Base-by-base conservation (phyloP, 2,797 vertebrate species). In the Acrossocheilus wenchowensis region DNA sequence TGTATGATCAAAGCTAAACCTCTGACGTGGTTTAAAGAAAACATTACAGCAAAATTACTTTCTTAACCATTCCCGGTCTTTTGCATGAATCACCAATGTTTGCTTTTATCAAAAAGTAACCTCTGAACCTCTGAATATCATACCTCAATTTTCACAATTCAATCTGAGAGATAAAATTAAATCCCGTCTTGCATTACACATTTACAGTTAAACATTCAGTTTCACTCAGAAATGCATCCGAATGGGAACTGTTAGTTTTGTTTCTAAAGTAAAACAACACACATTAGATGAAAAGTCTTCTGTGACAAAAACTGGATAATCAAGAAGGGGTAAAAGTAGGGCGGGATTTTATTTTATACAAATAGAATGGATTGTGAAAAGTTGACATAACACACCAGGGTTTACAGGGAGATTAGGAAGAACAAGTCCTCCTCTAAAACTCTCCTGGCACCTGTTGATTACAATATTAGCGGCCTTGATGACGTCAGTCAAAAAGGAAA, bases 381-480 rank as follows among this genome's bases (percentile, higher is more conserved):
- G 10, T 36, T 50, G 9, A 52, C 48, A 75, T 36, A 21, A 34
- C 2, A 52, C 6, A 34, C 45, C 73, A 34, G 48, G 48, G 17
- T 52, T 75, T 52, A 17, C 10, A 75, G n/a, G 1, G 26, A 10
- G n/a, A 75, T 74, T 30, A 50, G 45, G 8, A 48, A 50, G 3
- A 19, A 11, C 45, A 52, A 34, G 17, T 21, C 30, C 21, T 19
- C n/a, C 45, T 15, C 73, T 21, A 5, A 77, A 12, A 77, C 45
- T 52, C 48, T 77, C 30, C 19, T 36, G 74, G 23, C 75, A 78
- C 52, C 75, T 60, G 52, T n/a, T 15, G 75, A 57, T 78, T 39
- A n/a, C 21, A n/a, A 39, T 21, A 57, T 57, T n/a, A 57, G 75
- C 6, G 2, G 34, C 6, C 74, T 54, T 57, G 21, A n/a, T 72